phyloP scores from a whole-genome alignment of 2,888 invertebrate genomes.

The Rambutsinella grinnellia region DNA sequence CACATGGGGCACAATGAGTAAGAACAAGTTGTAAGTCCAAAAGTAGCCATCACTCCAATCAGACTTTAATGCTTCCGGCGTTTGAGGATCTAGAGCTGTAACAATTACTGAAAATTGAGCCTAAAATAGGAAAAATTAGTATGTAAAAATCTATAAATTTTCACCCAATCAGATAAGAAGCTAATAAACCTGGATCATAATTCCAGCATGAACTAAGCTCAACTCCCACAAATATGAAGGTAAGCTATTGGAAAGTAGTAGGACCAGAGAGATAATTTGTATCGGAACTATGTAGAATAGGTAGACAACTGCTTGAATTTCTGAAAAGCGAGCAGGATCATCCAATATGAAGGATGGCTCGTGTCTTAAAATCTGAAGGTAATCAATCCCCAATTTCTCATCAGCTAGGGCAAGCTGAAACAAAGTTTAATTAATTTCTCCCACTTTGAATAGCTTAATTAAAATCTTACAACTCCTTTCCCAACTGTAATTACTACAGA shows the following conservation, averaged over 20 bases:
- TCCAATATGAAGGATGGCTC: constrained; percentile 55
- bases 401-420: constrained; percentile 28
- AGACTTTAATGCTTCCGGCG: constrained; percentile 36
- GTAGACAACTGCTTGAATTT: constrained; percentile 57
- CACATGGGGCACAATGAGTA: constrained; percentile 60
- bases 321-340: constrained; percentile 61
- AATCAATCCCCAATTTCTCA: constrained; percentile 19
- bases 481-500: constrained; percentile 52
- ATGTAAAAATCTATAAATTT: background rate
- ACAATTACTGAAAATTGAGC: constrained; percentile 59
- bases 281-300: constrained; percentile 62
- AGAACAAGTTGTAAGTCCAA: constrained; percentile 59
- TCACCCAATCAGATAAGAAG: background rate
- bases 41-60: constrained; percentile 40
- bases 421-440: too few relatives aligned
- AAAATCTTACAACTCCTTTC: constrained; percentile 60
- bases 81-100: constrained; percentile 58
- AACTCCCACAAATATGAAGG: constrained; percentile 63
- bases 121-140: constrained; percentile 25
- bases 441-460: too few relatives aligned
- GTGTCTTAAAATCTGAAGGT: constrained; percentile 40
- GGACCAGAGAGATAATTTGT: constrained; percentile 44
- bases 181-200: constrained; percentile 55
- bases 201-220: constrained; percentile 57
- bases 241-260: constrained; percentile 35